Conservation (phyloP, 2,113 vertebrate genomes). For the Rissa tridactyla region DNA sequence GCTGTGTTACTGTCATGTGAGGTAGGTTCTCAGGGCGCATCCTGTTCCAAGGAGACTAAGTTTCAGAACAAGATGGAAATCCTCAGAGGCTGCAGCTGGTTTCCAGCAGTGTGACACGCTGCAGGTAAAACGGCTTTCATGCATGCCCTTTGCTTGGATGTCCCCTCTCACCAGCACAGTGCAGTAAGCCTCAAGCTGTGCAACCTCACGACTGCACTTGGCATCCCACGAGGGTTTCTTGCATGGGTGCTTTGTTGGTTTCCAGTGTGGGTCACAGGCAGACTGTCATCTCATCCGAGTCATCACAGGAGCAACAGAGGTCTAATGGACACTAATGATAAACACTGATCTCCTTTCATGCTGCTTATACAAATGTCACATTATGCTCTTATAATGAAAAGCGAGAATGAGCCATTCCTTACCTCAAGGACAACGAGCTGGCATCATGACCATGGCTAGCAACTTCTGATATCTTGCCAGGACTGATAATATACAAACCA, state of each 20-base stretch:
- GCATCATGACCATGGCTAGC: background rate
- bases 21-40: background rate
- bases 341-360: background rate
- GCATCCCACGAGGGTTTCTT: background rate
- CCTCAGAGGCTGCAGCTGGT: background rate
- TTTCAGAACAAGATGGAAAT: background rate
- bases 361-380: background rate
- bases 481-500: background rate
- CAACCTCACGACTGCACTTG: background rate
- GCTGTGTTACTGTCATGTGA: background rate
- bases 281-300: background rate
- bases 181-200: background rate
- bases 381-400: slow-evolving; percentile 8
- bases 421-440: slow-evolving; percentile 22
- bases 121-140: background rate
- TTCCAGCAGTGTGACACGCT: background rate
- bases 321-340: background rate
- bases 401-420: background rate
- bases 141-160: background rate
- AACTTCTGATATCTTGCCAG: slow-evolving; percentile 23
- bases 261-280: background rate
- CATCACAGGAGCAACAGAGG: background rate
- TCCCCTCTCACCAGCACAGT: background rate
- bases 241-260: background rate
- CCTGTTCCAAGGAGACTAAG: background rate